These are phyloP conservation scores for Prunella fulvescens DNA, from an alignment of 2,113 vertebrate genomes.

Conservation along the genomic window DNA sequence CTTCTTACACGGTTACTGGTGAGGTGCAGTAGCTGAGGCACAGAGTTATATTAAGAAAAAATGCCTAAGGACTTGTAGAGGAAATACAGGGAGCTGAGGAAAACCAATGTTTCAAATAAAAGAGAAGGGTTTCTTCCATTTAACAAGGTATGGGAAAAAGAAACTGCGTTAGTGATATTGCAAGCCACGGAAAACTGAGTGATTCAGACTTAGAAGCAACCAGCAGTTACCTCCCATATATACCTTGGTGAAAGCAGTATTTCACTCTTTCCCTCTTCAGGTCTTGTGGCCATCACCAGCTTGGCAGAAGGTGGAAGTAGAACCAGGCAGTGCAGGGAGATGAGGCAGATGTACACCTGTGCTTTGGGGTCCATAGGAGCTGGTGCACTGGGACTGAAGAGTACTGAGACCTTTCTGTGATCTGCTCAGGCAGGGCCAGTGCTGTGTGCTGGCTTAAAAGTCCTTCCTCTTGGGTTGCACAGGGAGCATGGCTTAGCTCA, in stretches of 20 bases:
- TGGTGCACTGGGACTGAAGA: not conserved
- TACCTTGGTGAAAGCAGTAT: not conserved
- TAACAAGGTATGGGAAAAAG: not conserved
- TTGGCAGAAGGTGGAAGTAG: not conserved
- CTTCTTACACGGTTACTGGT: not conserved
- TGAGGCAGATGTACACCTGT: not conserved
- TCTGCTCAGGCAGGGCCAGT: not conserved
- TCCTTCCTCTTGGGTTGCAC: not conserved
- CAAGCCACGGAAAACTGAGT: not conserved
- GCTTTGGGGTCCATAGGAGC: not conserved
- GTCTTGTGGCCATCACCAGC: not conserved
- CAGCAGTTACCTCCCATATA: rapidly evolving
- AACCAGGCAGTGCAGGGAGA: not conserved
- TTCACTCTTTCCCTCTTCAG: not conserved
- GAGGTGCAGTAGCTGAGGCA: not conserved
- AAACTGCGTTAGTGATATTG: not conserved
- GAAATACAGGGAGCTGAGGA: not conserved
- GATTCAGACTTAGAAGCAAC: not conserved
- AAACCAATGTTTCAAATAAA: not conserved
- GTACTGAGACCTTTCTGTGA: not conserved
- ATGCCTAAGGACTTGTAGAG: not conserved
- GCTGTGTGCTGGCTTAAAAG: rapidly evolving
- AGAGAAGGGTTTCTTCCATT: not conserved
- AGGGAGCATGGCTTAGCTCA: not conserved
- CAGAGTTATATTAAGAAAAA: not conserved